These are phyloP conservation scores for Lepilemur ruficaudatus DNA, from an alignment of 2,797 vertebrate genomes.

Conservation along the genomic window DNA sequence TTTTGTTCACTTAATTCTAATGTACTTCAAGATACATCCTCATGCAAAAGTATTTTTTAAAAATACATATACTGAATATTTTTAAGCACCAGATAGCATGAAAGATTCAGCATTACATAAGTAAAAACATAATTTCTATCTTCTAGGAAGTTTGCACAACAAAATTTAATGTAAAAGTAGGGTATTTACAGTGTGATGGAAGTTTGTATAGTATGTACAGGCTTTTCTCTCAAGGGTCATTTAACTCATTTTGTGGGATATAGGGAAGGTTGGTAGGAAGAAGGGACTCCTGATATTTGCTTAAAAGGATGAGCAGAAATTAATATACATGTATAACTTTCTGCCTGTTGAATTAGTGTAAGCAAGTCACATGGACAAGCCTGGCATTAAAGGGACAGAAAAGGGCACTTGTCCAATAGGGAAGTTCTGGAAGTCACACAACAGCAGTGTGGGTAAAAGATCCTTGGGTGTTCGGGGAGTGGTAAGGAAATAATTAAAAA, in stretches of 20 bases:
- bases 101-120: neutral
- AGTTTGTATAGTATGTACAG: neutral
- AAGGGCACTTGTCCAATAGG: neutral
- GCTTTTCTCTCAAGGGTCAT: neutral
- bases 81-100: neutral
- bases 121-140: neutral
- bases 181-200: neutral
- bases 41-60: neutral
- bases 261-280: neutral
- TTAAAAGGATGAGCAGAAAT: neutral
- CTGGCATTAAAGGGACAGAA: fast-evolving
- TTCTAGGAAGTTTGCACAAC: neutral
- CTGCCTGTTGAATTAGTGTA: neutral
- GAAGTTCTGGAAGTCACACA: neutral
- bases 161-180: neutral
- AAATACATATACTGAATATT: neutral
- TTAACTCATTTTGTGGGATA: neutral
- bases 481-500: neutral
- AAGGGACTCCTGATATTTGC: neutral
- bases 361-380: neutral
- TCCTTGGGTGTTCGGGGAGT: neutral
- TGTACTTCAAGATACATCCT: neutral
- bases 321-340: neutral
- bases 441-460: neutral
- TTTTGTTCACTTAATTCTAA: neutral